These are phyloP conservation scores for Xyrauchen texanus DNA, from an alignment of 2,113 vertebrate genomes.

Conservation along the genomic window DNA sequence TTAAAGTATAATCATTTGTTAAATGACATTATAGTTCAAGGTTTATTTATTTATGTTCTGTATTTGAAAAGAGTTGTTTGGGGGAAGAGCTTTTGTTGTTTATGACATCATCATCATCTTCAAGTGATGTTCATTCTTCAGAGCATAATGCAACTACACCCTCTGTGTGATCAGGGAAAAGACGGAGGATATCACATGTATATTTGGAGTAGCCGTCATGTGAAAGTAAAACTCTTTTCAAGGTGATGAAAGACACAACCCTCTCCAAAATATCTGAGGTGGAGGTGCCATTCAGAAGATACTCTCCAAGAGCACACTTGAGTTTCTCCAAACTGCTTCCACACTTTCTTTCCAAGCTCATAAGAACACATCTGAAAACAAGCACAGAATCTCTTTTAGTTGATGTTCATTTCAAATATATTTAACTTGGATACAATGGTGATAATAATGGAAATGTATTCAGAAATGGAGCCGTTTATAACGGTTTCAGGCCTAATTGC, in stretches of 20 bases:
- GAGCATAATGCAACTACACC: slow-evolving; percentile 15
- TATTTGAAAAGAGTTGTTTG: not conserved
- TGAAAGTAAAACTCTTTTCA: slow-evolving; percentile 68
- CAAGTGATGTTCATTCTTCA: slow-evolving; percentile 12
- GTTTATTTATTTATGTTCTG: too few species aligned
- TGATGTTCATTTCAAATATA: not conserved
- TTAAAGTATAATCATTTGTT: not conserved
- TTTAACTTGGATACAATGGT: not conserved
- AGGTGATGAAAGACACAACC: slow-evolving; percentile 72
- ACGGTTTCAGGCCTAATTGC: slow-evolving; percentile 51
- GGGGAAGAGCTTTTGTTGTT: not conserved
- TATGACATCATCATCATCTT: not conserved
- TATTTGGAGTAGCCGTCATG: slow-evolving; percentile 74
- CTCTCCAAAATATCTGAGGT: slow-evolving; percentile 74
- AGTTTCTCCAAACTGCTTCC: slow-evolving; percentile 70
- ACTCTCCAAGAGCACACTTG: slow-evolving; percentile 67
- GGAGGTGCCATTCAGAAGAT: slow-evolving; percentile 65
- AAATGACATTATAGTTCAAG: not conserved
- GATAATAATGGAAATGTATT: not conserved
- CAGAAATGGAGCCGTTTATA: too few species aligned
- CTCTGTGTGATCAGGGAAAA: slow-evolving; percentile 61
- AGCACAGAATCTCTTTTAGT: slow-evolving; percentile 25
- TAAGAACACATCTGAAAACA: slow-evolving; percentile 70
- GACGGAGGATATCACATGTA: slow-evolving; percentile 70
- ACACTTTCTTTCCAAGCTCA: slow-evolving; percentile 73